phyloP scores from a whole-genome alignment of 2,888 invertebrate species.

The Bugulina stolonifera region DNA sequence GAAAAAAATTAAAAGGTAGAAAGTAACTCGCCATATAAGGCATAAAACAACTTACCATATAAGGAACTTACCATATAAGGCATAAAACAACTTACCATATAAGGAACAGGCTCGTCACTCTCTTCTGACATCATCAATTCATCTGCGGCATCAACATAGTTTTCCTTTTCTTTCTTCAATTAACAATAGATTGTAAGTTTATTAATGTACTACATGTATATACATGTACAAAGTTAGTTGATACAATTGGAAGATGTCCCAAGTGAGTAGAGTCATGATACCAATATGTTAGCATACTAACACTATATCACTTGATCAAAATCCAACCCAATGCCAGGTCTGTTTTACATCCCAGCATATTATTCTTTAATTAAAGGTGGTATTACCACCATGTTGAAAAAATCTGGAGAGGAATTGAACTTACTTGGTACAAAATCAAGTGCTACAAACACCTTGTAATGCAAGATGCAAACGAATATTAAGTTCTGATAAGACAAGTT shows the following conservation, averaged over 20 bases:
- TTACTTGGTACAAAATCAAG: not conserved
- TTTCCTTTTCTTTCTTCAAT: conserved; percentile 74
- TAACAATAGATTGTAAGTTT: too few relatives aligned
- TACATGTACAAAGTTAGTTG: too few relatives aligned
- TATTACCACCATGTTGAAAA: too few relatives aligned
- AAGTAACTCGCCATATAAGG: not conserved
- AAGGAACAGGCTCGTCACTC: conserved; percentile 54
- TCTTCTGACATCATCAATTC: conserved; percentile 69
- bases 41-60: not conserved
- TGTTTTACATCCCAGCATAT: too few relatives aligned
- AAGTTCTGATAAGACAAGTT: not conserved
- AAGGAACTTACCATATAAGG: not conserved
- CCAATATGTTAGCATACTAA: too few relatives aligned
- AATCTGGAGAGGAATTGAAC: too few relatives aligned
- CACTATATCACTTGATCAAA: too few relatives aligned
- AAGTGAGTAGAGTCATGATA: too few relatives aligned
- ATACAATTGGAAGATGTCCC: too few relatives aligned
- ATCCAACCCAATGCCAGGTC: too few relatives aligned
- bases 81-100: not conserved
- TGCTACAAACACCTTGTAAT: not conserved
- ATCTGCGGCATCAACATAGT: conserved; percentile 78
- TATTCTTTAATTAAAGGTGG: too few relatives aligned
- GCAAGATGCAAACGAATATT: not conserved
- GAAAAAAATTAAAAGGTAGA: not conserved
- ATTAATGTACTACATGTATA: too few relatives aligned